Evolutionary conservation across 2,888 invertebrate species (phyloP), one percentile per base, ranked within the genome.

Genomic region (Oligia strigilis): DNA sequence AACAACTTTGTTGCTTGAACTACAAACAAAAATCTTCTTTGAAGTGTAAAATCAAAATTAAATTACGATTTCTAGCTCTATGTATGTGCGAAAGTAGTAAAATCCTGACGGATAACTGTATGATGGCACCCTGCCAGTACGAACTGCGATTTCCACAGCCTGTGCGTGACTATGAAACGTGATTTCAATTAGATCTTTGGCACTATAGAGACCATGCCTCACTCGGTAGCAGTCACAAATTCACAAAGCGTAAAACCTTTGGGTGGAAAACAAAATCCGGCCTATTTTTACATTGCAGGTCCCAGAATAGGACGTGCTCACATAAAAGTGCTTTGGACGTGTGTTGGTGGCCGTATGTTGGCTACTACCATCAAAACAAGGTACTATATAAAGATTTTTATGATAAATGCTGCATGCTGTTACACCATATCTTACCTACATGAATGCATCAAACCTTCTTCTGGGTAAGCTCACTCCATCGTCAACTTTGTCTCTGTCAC

Each of bases 111-210:
- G 43, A 36, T 65, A 70, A 8, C 29, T 72, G 62, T 9, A 19
- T n/a, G n/a, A 46, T 82, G 67, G 72, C 74, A 36, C 0, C 9
- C 55, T 76, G 76, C 85, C 81, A 87, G 52, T 40, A 65, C 29
- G 6, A 36, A 23, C 62, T 29, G 60, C 52, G 52, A 65, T 75
- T 40, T 65, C 19, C 62, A 60, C 11, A 55, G 46, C 23, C 40
- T 66, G 36, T 75, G 72, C 64, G 74, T 85, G 74, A 72, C 74
- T 80, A 58, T 73, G 52, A 52, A 76, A 86, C 75, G 70, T 71
- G 58, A 87, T 85, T 85, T 85, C 81, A 84, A 84, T 85, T 80
- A 80, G 58, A 43, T 65, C 55, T 64, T 80, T 87, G 74, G 77
- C 76, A 69, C 64, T 73, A 55, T 29, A 65, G 19, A 43, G 40